Base-by-base conservation (phyloP, 2,888 invertebrate genomes). In the Sinopyrophorus schimmeli region DNA sequence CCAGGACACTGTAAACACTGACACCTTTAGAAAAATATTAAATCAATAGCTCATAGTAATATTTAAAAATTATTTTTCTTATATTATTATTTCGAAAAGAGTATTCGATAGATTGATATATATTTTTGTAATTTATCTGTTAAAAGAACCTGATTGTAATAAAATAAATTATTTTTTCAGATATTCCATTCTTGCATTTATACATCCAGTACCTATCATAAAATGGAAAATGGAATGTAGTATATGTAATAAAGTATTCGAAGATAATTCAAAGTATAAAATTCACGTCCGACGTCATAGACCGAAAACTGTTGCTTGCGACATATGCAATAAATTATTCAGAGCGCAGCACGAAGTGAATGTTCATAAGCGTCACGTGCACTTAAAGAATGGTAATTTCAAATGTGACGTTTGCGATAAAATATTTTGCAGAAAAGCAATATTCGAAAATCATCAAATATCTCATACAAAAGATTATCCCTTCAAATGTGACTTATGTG, bases 201-300 rank as follows among this genome's bases (percentile, higher is more conserved):
- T n/a, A n/a, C n/a, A n/a, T n/a, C n/a, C n/a, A n/a, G n/a, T n/a
- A n/a, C n/a, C n/a, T n/a, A n/a, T 27, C 10, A 5, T 5, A 27
- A 27, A 79, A 79, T 60, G 74, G 76, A 43, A 74, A 74, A 3
- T n/a, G n/a, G n/a, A n/a, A n/a, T n/a, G n/a, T n/a, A n/a, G n/a
- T n/a, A n/a, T n/a, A n/a, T 79, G 79, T 60, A 74, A 75, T 49
- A 78, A 77, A 64, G 77, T 77, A 9, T 79, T 78, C 51, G 76
- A 77, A 66, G 77, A 5, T 10, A 17, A 1, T 3, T 12, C 6
- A 16, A 35, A 18, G 28, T 27, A 26, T 7, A 26, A 16, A 20
- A 40, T 7, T 5, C 40, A 40, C 23, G 17, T 20, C 16, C 14
- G 43, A 5, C 17, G 28, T 14, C 43, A 20, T 24, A 20, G 7